Conservation (phyloP, 1,140 invertebrate species). For the Orius insidiosus region DNA sequence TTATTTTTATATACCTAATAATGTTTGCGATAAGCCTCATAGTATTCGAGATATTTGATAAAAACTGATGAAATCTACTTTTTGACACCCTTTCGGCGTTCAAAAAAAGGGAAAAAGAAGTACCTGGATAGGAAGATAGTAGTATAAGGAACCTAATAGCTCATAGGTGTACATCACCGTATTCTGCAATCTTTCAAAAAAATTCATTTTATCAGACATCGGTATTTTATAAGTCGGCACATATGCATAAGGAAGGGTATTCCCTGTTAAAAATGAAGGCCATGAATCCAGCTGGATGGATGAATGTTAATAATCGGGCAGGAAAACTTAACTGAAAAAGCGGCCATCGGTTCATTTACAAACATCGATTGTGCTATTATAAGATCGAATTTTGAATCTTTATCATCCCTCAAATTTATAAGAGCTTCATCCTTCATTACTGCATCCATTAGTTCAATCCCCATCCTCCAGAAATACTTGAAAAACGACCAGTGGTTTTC, state of each 20-base stretch:
- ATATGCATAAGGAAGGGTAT: constrained; percentile 22
- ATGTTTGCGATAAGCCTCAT: too few species aligned
- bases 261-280: background rate
- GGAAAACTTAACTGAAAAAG: constrained; percentile 22
- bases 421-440: too few species aligned
- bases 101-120: too few species aligned
- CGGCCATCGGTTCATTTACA: constrained; percentile 22
- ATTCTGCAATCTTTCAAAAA: constrained; percentile 35
- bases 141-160: background rate
- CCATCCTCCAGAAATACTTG: too few species aligned
- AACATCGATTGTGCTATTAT: constrained; percentile 23
- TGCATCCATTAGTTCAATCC: too few species aligned
- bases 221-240: constrained; percentile 32
- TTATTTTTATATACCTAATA: too few species aligned
- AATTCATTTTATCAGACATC: constrained; percentile 32
- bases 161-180: constrained; percentile 3
- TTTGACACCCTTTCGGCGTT: too few species aligned
- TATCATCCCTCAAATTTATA: background rate
- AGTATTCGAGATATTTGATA: too few species aligned
- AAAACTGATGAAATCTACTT: too few species aligned
- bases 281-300: constrained; percentile 3
- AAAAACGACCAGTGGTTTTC: too few species aligned
- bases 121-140: constrained; percentile 13
- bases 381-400: constrained; percentile 20
- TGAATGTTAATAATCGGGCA: constrained; percentile 18